These are phyloP conservation scores for Cynopterus brachyotis DNA, from an alignment of 2,113 vertebrate genomes.

Conservation along the genomic window DNA sequence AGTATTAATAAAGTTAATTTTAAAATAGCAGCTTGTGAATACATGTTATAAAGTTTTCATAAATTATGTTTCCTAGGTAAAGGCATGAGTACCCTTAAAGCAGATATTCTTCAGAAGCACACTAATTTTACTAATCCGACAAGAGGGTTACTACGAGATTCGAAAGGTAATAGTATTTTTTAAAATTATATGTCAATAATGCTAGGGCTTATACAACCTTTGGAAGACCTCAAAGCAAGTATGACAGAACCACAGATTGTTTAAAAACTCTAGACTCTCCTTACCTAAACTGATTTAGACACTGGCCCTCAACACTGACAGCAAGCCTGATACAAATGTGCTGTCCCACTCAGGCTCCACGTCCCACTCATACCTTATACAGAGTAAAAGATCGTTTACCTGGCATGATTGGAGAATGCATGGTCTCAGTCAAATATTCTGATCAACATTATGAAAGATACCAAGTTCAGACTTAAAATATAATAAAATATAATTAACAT, in stretches of 20 bases:
- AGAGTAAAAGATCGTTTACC: background rate
- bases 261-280: background rate
- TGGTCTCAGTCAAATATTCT: background rate
- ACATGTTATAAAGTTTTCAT: background rate
- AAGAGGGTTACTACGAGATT: background rate
- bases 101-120: background rate
- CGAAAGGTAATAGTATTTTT: background rate
- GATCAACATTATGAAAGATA: background rate
- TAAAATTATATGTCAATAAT: background rate
- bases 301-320: background rate
- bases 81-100: background rate
- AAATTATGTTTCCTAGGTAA: background rate
- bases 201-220: background rate
- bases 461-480: slow-evolving; percentile 27
- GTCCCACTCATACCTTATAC: background rate
- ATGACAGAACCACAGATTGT: background rate
- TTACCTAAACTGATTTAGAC: background rate
- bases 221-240: slow-evolving; percentile 15
- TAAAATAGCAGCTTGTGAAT: slow-evolving; percentile 21
- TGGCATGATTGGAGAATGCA: background rate
- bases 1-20: background rate
- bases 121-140: background rate
- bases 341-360: background rate
- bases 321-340: too few relatives aligned
- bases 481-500: background rate